phyloP scores from a whole-genome alignment of 1,140 invertebrate species.

The Caenorhabditis tropicalis region DNA sequence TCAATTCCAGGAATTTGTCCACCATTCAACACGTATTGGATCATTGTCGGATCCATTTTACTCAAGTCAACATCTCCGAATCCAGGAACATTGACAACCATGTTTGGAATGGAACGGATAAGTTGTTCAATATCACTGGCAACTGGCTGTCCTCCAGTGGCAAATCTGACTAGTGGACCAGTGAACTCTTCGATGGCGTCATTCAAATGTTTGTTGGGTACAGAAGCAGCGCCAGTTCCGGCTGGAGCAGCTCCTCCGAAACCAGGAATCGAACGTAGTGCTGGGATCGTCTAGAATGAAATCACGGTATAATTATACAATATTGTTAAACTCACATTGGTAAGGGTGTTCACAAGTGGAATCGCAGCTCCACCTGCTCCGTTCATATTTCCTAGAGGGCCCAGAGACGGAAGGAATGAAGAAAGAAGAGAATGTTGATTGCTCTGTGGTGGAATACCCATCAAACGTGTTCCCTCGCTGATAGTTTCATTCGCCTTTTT shows the following conservation, averaged over 20 bases:
- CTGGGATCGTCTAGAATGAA: constrained; percentile 52
- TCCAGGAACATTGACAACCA: constrained; percentile 69
- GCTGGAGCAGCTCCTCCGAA: not conserved
- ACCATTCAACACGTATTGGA: constrained; percentile 68
- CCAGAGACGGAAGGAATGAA: constrained; percentile 52
- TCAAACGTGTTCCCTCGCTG: not conserved
- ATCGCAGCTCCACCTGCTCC: not conserved
- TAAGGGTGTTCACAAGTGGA: constrained; percentile 51
- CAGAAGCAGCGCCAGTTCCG: constrained; percentile 36
- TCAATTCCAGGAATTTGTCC: constrained; percentile 69
- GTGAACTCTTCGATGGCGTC: constrained; percentile 59
- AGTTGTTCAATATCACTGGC: constrained; percentile 61
- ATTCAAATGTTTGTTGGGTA: constrained; percentile 5
- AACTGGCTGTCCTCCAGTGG: constrained; percentile 60
- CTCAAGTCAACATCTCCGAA: constrained; percentile 67
- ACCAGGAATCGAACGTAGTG: constrained; percentile 57
- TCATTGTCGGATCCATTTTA: constrained; percentile 59
- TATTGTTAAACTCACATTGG: constrained; percentile 16
- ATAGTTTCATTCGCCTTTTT: constrained; percentile 69
- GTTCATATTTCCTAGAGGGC: constrained; percentile 34
- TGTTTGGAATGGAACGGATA: constrained; percentile 63
- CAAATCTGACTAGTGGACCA: constrained; percentile 64
- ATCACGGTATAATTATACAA: not conserved
- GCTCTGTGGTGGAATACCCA: not conserved
- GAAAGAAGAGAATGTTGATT: constrained; percentile 33